A percentile compares a stretch with the other conserved stretches of the same genome.
Evolutionary conservation across 2,797 vertebrate species (phyloP).

Genomic region (Hypotaenidia okinawae): DNA sequence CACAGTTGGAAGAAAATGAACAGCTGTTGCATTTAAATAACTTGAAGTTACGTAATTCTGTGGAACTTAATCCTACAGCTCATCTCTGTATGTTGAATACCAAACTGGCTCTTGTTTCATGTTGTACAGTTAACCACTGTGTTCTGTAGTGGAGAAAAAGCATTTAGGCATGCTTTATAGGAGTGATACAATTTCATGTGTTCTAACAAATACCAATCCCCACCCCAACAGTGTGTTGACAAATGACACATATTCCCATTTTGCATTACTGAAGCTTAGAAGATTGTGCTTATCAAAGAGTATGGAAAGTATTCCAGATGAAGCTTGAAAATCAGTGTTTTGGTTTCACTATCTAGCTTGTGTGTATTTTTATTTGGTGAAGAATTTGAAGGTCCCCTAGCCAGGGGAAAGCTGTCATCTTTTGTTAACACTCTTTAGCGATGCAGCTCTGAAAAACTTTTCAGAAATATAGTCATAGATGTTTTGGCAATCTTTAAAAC

Average conservation of each 20-base stretch:
- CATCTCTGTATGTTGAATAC: not conserved
- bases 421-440: not conserved
- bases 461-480: not conserved
- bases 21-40: not conserved
- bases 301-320: not conserved
- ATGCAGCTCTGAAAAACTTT: not conserved
- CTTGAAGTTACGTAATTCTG: not conserved
- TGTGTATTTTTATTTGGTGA: not conserved
- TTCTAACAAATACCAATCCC: not conserved
- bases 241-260: not conserved
- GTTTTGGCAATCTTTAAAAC: not conserved
- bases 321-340: not conserved
- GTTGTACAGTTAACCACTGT: not conserved
- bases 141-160: not conserved
- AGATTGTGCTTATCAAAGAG: not conserved
- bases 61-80: not conserved
- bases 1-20: not conserved
- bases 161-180: not conserved
- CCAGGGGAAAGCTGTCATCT: not conserved
- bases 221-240: not conserved
- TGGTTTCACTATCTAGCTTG: not conserved
- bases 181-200: not conserved
- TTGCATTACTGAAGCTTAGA: not conserved
- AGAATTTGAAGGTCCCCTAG: not conserved
- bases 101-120: not conserved